Evolutionary conservation across 2,113 vertebrate genomes (phyloP).

Genomic region (Microcebus ravelobensis): DNA sequence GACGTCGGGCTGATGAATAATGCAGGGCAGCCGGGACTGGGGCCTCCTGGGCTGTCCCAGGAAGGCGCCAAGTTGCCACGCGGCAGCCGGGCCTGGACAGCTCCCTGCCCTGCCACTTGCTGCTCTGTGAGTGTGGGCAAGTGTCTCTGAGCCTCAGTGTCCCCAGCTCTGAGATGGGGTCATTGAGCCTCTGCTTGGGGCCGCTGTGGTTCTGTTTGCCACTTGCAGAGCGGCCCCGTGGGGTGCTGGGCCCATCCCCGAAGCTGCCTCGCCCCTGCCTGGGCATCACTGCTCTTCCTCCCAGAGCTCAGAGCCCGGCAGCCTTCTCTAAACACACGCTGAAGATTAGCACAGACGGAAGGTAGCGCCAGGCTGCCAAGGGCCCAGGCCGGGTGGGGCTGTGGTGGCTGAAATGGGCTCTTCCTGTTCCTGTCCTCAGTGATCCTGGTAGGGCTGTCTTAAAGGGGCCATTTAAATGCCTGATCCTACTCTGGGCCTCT

Average conservation of each 20-base stretch:
- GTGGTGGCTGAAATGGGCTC: neutral
- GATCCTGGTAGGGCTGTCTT: neutral
- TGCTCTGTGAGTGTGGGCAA: too few species aligned
- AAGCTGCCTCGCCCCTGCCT: accelerated
- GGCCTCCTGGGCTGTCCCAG: accelerated
- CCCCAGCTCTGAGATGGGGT: neutral
- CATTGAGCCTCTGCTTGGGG: neutral
- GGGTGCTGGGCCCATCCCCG: neutral
- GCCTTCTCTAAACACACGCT: neutral
- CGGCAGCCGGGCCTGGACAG: too few species aligned
- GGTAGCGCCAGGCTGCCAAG: neutral
- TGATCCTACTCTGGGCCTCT: neutral
- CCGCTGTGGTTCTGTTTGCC: too few species aligned
- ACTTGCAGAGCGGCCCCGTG: accelerated
- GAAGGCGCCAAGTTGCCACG: neutral
- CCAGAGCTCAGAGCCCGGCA: neutral
- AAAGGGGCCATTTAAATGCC: neutral
- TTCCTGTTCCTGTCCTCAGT: neutral
- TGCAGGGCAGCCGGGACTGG: accelerated
- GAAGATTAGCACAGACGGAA: neutral
- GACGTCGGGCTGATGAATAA: slow-evolving; percentile 13
- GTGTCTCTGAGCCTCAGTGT: neutral
- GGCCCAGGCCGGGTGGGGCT: neutral
- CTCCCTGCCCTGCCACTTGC: neutral
- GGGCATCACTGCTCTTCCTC: neutral